Percentiles rank a stretch among this genome's conserved stretches.
Conservation (phyloP, 2,888 invertebrate species). For the Calliphora vomitoria region DNA sequence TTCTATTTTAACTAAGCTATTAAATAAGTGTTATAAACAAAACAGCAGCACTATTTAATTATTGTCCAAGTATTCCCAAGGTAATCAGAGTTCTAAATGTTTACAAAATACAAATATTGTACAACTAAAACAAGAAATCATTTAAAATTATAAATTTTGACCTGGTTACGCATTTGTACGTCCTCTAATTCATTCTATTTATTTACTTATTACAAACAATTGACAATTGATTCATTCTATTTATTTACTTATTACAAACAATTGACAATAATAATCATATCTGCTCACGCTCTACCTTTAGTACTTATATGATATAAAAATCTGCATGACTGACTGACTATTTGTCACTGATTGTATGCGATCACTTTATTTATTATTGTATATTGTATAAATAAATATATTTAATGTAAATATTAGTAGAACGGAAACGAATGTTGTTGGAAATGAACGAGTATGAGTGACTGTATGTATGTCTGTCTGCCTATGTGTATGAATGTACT, state of each 20-base stretch:
- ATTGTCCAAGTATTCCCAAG: too few relatives aligned
- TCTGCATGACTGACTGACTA: constrained; percentile 13
- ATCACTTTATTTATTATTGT: constrained; percentile 9
- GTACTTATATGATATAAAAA: background rate
- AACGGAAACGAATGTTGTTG: constrained; percentile 66
- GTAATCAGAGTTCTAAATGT: too few relatives aligned
- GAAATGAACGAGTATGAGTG: constrained; percentile 9
- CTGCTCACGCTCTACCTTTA: background rate
- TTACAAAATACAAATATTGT: too few relatives aligned
- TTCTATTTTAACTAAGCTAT: too few relatives aligned
- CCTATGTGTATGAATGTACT: background rate
- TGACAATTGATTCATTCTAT: too few relatives aligned
- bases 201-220: background rate
- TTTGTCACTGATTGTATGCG: constrained; percentile 37
- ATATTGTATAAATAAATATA: constrained; percentile 34
- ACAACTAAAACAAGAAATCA: too few relatives aligned
- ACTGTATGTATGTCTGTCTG: too few relatives aligned
- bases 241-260: background rate
- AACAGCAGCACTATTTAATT: too few relatives aligned
- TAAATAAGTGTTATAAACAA: too few relatives aligned
- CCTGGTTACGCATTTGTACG: background rate
- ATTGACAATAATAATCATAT: background rate
- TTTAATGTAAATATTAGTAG: constrained; percentile 64
- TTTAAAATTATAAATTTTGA: background rate
- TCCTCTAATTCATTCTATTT: background rate